Conservation (phyloP, 2,888 invertebrate species). For the Nymphalis polychloros region DNA sequence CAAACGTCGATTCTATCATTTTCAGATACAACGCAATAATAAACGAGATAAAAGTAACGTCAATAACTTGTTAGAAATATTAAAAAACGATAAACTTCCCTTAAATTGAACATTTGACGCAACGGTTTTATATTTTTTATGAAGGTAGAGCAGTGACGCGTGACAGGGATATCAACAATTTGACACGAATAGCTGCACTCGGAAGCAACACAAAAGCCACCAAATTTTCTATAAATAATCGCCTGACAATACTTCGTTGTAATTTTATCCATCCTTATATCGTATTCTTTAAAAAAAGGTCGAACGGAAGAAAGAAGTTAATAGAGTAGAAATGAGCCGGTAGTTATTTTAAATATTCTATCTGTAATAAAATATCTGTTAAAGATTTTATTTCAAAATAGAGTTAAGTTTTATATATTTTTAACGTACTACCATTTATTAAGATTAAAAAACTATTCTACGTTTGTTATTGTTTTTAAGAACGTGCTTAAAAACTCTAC, state of each 20-base stretch:
- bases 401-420: no score
- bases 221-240: slow-evolving; percentile 81
- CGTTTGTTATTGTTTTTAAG: no score
- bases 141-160: slow-evolving; percentile 58
- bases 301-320: slow-evolving; percentile 50
- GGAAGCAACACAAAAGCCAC: slow-evolving; percentile 72
- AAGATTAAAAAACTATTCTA: no score
- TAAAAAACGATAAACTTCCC: neutral
- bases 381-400: no score
- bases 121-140: slow-evolving; percentile 59
- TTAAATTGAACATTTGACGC: neutral
- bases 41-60: neutral
- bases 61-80: neutral
- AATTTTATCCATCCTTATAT: slow-evolving; percentile 78
- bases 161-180: slow-evolving; percentile 59
- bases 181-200: slow-evolving; percentile 60
- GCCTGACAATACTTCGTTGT: slow-evolving; percentile 72
- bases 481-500: no score
- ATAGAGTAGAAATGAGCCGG: slow-evolving; percentile 57
- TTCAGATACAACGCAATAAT: no score
- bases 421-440: no score
- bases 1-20: no score
- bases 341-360: slow-evolving; percentile 15
- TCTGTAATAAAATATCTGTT: no score
- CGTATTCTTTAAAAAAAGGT: slow-evolving; percentile 74